Percentiles rank a stretch among this genome's conserved stretches.
These are phyloP conservation scores for Xiphorhynchus erythropygius DNA, from an alignment of 2,797 vertebrate genomes.

Conservation along the genomic window DNA sequence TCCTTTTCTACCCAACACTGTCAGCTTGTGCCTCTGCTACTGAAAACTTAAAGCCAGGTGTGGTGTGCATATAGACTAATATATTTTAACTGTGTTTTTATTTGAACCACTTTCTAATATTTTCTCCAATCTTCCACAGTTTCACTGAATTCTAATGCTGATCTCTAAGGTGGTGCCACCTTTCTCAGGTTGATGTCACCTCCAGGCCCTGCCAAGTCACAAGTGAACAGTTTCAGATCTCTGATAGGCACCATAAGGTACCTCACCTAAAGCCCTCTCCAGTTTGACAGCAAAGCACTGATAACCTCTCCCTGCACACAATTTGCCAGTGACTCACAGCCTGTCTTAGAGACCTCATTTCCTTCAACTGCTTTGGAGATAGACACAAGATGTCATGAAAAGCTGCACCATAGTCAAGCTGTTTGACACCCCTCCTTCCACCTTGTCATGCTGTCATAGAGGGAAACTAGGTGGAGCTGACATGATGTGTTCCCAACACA, in stretches of 20 bases:
- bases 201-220: not conserved
- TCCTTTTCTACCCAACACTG: not conserved
- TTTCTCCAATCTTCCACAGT: not conserved
- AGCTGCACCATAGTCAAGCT: not conserved
- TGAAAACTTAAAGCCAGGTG: not conserved
- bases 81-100: not conserved
- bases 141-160: not conserved
- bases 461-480: not conserved
- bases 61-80: not conserved
- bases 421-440: not conserved
- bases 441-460: not conserved
- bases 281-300: not conserved
- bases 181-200: not conserved
- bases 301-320: not conserved
- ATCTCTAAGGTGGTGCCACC: not conserved
- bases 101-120: not conserved
- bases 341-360: not conserved
- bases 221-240: not conserved
- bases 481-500: not conserved
- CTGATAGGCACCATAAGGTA: not conserved
- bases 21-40: not conserved
- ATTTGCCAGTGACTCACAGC: not conserved
- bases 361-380: not conserved
- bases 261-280: not conserved
- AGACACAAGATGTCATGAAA: not conserved